Evolutionary conservation across 2,888 invertebrate species (phyloP).

Genomic region (Amblyjoppa fuscipennis): DNA sequence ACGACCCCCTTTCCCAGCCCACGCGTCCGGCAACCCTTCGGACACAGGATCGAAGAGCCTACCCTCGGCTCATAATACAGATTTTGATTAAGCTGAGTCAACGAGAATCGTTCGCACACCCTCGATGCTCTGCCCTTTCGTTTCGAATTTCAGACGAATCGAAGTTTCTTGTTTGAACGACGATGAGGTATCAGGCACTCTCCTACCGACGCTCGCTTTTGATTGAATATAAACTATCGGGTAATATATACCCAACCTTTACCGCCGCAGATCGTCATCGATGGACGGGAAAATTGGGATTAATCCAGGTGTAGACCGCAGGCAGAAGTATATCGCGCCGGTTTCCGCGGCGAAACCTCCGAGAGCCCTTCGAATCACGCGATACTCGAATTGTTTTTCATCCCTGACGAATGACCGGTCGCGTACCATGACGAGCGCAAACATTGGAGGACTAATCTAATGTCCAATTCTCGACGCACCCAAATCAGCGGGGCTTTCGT

Average conservation of each 20-base stretch:
- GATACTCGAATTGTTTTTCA: conserved; percentile 11
- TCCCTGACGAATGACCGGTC: conserved; percentile 11
- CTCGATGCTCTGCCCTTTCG: background rate
- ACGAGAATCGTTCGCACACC: conserved; percentile 48
- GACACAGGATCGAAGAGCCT: conserved; percentile 33
- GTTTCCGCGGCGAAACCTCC: background rate
- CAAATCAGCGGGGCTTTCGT: background rate
- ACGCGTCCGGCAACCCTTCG: conserved; percentile 55
- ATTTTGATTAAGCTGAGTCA: conserved; percentile 75
- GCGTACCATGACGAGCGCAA: background rate
- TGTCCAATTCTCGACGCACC: conserved; percentile 23
- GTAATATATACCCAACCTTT: conserved; percentile 29
- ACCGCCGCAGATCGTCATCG: background rate
- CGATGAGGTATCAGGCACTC: conserved; percentile 24
- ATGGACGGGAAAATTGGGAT: conserved; percentile 26
- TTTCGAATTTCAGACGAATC: conserved; percentile 29
- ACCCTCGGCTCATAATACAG: conserved; percentile 65
- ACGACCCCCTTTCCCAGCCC: conserved; percentile 33
- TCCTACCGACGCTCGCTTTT: conserved; percentile 28
- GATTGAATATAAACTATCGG: conserved; percentile 54
- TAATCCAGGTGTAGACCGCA: background rate
- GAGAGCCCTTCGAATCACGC: conserved; percentile 4
- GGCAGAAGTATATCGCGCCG: background rate
- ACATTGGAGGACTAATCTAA: conserved; percentile 30
- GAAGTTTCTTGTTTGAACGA: conserved; percentile 56